Base-by-base conservation (phyloP, 2,797 vertebrate genomes). In the Hypotaenidia okinawae region DNA sequence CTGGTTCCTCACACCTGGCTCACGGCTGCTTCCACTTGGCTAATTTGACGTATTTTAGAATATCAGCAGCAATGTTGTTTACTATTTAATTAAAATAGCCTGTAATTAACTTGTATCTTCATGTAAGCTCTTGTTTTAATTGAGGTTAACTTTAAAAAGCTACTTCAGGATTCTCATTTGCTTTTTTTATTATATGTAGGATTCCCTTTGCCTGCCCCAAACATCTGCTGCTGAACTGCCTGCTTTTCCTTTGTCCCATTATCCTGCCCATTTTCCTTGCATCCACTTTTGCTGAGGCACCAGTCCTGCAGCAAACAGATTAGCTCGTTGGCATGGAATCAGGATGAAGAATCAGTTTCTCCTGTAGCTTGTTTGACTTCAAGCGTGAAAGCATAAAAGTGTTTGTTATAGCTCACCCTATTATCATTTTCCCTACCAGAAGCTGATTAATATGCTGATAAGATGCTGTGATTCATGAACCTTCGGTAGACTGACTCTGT, bases 361-460 rank as follows among this genome's bases (percentile, higher is more conserved):
- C 74, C 77, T 78, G 39, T 37, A 80, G 72, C 83, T 61, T 39
- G 47, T 73, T 39, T 73, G 87, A 73, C 72, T 82, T 95, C 58
- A 81, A 86, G 64, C 52, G 1, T 87, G 82, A 75, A 84, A 32
- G 74, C 32, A 6, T 58, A 32, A 23, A 41, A 83, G 54, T 59
- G 39, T 80, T 87, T 58, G 58, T 76, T 89, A 35, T 13, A 74
- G 69, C 88, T 96, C 81, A 13, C 19, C 1, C 62, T 33, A 2
- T 49, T 69, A 28, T 17, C 27, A 11, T 39, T 74, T 74, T 61
- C 57, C 76, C 54, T 32, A 5, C 55, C 84, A 37, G 69, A 47
- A 58, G 86, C 70, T 93, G 84, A 90, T 94, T 84, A 96, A 95
- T 45, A 94, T 88, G 89, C 92, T 92, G 91, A 92, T 94, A 72